Conservation (phyloP, 2,113 vertebrate species). For the Saccopteryx leptura region DNA sequence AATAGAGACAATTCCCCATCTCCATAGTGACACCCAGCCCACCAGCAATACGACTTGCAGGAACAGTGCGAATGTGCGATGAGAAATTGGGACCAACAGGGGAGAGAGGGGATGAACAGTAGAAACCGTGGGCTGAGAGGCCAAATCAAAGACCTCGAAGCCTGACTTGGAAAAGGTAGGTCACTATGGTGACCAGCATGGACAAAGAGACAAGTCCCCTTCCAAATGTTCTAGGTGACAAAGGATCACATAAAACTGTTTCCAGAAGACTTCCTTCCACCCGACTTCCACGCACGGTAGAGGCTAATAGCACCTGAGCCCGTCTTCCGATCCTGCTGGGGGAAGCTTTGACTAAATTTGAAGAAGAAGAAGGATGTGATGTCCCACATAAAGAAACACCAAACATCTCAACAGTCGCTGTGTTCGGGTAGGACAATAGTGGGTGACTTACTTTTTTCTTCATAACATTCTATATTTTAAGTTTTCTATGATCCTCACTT, state of each 20-base stretch:
- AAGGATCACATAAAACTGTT: not conserved
- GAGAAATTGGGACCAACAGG: not conserved
- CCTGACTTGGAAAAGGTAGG: not conserved
- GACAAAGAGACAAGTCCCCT: not conserved
- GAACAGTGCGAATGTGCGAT: not conserved
- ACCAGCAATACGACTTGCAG: not conserved
- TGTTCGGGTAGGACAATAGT: not conserved
- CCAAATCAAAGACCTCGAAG: not conserved
- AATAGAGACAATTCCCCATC: not conserved
- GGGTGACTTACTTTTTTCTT: constrained; percentile 26
- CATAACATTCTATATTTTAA: constrained; percentile 54
- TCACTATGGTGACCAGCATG: not conserved
- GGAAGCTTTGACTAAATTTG: constrained; percentile 7
- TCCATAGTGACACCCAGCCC: not conserved
- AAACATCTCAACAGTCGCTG: constrained; percentile 42
- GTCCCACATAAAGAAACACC: not conserved
- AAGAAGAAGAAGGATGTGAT: not conserved
- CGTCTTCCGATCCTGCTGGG: not conserved
- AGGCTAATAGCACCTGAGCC: not conserved
- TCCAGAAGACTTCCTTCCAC: not conserved
- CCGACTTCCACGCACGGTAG: not conserved
- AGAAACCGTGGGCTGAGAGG: not conserved
- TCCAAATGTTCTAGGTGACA: constrained; percentile 33
- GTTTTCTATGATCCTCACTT: constrained; percentile 62
- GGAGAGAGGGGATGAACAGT: not conserved